These are phyloP conservation scores for Epizoanthus rinbou DNA, from an alignment of 92 coral and sea anemone genomes.

Conservation along the genomic window DNA sequence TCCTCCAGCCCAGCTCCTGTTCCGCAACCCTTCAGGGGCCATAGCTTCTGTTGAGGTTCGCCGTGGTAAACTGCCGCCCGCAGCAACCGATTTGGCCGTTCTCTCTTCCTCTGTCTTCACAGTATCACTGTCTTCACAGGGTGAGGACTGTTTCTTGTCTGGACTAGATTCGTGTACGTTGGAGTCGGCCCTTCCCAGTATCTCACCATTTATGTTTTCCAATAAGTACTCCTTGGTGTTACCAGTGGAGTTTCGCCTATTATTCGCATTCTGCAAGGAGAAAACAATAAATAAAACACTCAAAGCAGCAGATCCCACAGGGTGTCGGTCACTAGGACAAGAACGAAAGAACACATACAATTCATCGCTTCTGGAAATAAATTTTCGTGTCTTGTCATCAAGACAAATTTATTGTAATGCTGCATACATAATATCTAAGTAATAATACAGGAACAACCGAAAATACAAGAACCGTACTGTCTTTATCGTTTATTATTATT, in stretches of 20 bases:
- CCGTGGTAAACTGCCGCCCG: slow-evolving; percentile 25
- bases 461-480: too few relatives aligned
- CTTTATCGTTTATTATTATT: too few relatives aligned
- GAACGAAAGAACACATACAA: too few relatives aligned
- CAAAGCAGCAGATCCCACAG: too few relatives aligned
- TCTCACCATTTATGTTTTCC: slow-evolving; percentile 35
- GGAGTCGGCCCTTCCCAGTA: slow-evolving; percentile 32
- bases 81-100: slow-evolving; percentile 9
- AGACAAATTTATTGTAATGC: too few relatives aligned
- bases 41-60: slow-evolving; percentile 23
- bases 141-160: background rate
- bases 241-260: slow-evolving; percentile 15
- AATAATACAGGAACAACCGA: too few relatives aligned
- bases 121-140: background rate
- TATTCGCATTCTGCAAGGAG: background rate
- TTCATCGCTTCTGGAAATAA: too few relatives aligned
- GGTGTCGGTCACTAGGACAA: too few relatives aligned
- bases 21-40: slow-evolving; percentile 30
- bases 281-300: background rate
- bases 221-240: slow-evolving; percentile 38
- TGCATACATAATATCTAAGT: too few relatives aligned
- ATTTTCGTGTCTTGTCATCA: too few relatives aligned
- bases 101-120: background rate
- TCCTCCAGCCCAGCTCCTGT: slow-evolving; percentile 40
- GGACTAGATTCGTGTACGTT: background rate